Evolutionary conservation across 2,113 vertebrate genomes (phyloP).

Genomic region (Suncus etruscus): DNA sequence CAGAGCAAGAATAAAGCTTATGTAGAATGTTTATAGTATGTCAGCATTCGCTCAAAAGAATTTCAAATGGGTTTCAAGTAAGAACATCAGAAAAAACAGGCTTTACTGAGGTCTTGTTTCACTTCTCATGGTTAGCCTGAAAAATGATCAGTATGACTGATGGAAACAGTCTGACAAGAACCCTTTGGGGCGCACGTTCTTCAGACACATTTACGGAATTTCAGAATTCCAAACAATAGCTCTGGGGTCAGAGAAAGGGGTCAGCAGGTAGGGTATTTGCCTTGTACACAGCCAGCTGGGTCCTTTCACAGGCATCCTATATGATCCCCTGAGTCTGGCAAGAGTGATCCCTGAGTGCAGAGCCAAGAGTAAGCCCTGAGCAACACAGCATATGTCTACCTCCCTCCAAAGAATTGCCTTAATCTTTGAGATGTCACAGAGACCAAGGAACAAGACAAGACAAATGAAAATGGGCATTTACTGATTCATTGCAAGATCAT

Average conservation of each 20-base stretch:
- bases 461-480: conserved; percentile 5
- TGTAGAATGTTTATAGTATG: neutral
- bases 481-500: conserved; percentile 4
- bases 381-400: too few relatives aligned
- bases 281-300: too few relatives aligned
- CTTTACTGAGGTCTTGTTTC: conserved; percentile 19
- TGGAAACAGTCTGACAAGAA: neutral
- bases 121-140: conserved; percentile 33
- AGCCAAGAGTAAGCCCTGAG: too few relatives aligned
- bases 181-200: neutral
- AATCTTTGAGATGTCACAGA: conserved; percentile 21
- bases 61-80: conserved; percentile 59
- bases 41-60: conserved; percentile 9
- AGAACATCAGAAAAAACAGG: conserved; percentile 41
- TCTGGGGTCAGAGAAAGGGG: too few relatives aligned
- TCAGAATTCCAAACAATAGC: conserved; percentile 17
- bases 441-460: neutral
- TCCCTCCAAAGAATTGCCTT: neutral
- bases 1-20: neutral
- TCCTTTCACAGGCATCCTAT: too few relatives aligned
- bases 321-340: too few relatives aligned
- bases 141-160: conserved; percentile 3
- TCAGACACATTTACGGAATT: conserved; percentile 46
- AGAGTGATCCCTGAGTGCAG: too few relatives aligned
- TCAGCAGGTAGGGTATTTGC: too few relatives aligned